These are phyloP conservation scores for Morus bassanus DNA, from an alignment of 2,797 vertebrate genomes.

Conservation along the genomic window DNA sequence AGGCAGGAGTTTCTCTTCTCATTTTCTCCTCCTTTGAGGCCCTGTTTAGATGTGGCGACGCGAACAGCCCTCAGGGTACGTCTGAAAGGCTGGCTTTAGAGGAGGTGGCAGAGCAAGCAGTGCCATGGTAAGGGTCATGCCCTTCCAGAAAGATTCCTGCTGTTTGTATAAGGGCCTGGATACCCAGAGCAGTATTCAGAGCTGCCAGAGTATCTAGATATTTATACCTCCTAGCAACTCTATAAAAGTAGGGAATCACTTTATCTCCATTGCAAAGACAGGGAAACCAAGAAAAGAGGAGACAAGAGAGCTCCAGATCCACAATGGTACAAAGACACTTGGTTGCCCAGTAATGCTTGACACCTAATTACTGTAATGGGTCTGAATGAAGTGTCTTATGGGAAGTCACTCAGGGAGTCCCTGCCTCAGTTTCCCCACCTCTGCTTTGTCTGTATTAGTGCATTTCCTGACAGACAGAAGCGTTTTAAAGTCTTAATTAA, in stretches of 20 bases:
- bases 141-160: neutral
- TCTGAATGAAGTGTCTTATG: no score
- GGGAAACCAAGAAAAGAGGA: neutral
- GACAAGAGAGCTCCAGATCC: neutral
- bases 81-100: neutral
- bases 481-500: neutral
- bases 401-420: neutral
- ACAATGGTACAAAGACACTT: rapidly evolving
- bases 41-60: neutral
- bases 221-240: neutral
- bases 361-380: neutral
- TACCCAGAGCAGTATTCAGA: neutral
- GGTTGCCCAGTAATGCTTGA: rapidly evolving
- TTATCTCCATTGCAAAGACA: neutral
- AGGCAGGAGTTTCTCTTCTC: neutral
- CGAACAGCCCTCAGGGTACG: neutral
- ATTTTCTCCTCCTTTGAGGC: neutral
- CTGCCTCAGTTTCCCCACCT: neutral
- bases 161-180: neutral
- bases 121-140: neutral
- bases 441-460: neutral
- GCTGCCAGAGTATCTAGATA: neutral
- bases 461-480: neutral
- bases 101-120: neutral
- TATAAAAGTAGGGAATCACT: neutral